These are phyloP conservation scores for Sphinx pinastri DNA, from an alignment of 2,888 invertebrate genomes.

Conservation along the genomic window DNA sequence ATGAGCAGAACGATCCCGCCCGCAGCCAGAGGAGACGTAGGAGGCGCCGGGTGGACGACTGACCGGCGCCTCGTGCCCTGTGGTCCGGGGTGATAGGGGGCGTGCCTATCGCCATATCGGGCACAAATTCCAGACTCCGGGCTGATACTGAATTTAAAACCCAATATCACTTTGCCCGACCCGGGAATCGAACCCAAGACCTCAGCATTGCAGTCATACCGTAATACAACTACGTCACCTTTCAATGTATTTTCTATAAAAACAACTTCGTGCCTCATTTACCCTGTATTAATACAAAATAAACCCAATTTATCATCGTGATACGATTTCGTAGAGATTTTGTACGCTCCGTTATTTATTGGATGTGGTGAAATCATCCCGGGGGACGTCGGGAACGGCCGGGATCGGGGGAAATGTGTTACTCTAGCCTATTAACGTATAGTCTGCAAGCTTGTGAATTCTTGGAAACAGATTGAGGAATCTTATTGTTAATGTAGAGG, in stretches of 20 bases:
- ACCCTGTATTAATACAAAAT: background rate
- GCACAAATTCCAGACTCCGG: too few relatives aligned
- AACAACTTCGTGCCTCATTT: background rate
- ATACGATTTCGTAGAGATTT: slow-evolving; percentile 19
- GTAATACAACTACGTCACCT: too few relatives aligned
- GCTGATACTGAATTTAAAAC: too few relatives aligned
- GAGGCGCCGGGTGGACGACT: too few relatives aligned
- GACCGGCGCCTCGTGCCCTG: too few relatives aligned
- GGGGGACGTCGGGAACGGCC: background rate
- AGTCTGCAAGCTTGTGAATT: background rate
- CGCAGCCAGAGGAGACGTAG: too few relatives aligned
- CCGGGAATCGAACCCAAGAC: too few relatives aligned
- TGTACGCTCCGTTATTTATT: slow-evolving; percentile 25
- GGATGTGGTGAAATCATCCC: slow-evolving; percentile 22
- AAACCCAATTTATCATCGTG: slow-evolving; percentile 13
- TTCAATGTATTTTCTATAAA: background rate
- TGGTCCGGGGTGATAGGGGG: too few relatives aligned
- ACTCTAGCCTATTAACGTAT: background rate
- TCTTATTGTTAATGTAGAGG: background rate
- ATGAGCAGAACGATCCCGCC: too few relatives aligned
- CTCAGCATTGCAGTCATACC: too few relatives aligned
- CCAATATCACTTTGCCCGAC: too few relatives aligned
- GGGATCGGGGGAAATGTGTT: background rate
- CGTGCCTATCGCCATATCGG: too few relatives aligned
- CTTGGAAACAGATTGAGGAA: background rate